phyloP scores from a whole-genome alignment of 2,113 vertebrate species.

The Rhea pennata region DNA sequence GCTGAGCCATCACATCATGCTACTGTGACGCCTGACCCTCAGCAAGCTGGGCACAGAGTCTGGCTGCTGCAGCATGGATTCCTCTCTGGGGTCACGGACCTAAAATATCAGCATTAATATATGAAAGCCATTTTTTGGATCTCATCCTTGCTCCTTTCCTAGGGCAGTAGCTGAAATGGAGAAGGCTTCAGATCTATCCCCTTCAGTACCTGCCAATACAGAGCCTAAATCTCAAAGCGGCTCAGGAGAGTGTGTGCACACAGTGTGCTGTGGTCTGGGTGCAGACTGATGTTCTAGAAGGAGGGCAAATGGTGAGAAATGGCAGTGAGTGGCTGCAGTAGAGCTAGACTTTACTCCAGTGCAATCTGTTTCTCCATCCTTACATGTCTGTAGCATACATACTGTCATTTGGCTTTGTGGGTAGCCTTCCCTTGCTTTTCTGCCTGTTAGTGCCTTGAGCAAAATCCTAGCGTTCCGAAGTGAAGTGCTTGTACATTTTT shows the following conservation, averaged over 20 bases:
- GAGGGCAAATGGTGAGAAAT: rapidly evolving
- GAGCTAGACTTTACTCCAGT: neutral
- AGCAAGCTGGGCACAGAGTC: neutral
- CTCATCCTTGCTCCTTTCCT: neutral
- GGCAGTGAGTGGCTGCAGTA: neutral
- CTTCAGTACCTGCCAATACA: neutral
- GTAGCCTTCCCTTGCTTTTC: neutral
- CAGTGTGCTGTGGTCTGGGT: rapidly evolving
- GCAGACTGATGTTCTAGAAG: rapidly evolving
- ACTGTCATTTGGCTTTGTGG: neutral
- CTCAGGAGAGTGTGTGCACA: no score
- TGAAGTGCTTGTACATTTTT: rapidly evolving
- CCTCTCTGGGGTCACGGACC: neutral
- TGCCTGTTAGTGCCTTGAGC: neutral
- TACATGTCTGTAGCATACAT: neutral
- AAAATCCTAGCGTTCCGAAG: neutral
- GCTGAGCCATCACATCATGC: neutral
- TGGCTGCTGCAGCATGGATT: neutral
- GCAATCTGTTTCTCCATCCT: neutral
- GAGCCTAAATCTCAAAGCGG: neutral
- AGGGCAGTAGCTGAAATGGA: neutral
- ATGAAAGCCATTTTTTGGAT: neutral
- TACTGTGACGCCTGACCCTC: neutral
- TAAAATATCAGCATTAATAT: neutral
- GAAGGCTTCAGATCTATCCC: neutral